Conservation (phyloP, 2,797 vertebrate species). For the Chaunax sp. region DNA sequence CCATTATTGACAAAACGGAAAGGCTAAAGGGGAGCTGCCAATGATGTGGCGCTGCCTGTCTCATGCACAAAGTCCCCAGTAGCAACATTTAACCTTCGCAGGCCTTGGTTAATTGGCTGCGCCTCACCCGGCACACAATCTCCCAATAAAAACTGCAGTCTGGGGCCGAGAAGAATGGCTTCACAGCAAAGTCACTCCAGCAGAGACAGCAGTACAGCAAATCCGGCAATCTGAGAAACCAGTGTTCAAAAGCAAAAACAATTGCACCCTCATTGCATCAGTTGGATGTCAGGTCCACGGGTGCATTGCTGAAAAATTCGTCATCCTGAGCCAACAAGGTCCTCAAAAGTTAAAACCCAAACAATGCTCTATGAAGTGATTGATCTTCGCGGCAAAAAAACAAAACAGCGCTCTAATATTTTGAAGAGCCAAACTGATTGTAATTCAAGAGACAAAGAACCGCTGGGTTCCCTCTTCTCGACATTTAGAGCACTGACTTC, state of each 20-base stretch:
- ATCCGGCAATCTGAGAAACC: slow-evolving; percentile 73
- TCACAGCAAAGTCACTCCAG: slow-evolving; percentile 42
- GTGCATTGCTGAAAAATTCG: slow-evolving; percentile 83
- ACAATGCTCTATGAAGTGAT: slow-evolving; percentile 80
- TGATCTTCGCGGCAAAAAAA: slow-evolving; percentile 72
- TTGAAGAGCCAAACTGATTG: slow-evolving; percentile 58
- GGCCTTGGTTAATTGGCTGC: slow-evolving; percentile 58
- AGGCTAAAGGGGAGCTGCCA: slow-evolving; percentile 26
- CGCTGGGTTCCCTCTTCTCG: slow-evolving; percentile 50
- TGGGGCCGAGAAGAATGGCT: slow-evolving; percentile 44
- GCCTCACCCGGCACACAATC: slow-evolving; percentile 41
- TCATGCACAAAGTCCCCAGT: slow-evolving; percentile 44
- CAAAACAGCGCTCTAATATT: slow-evolving; percentile 55
- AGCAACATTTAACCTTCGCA: slow-evolving; percentile 68
- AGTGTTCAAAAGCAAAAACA: slow-evolving; percentile 77
- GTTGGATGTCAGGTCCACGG: slow-evolving; percentile 73
- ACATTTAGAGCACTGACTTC: slow-evolving; percentile 70
- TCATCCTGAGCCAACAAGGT: slow-evolving; percentile 83
- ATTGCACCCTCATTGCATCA: slow-evolving; percentile 85
- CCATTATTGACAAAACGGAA: slow-evolving; percentile 34
- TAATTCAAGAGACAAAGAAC: slow-evolving; percentile 65
- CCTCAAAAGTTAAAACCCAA: slow-evolving; percentile 84
- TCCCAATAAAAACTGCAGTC: slow-evolving; percentile 41
- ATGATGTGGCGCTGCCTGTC: slow-evolving; percentile 30
- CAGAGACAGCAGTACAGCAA: slow-evolving; percentile 44